Evolutionary conservation across 2,888 invertebrate species (phyloP).

Genomic region (Lepidocyrtoides sp.): DNA sequence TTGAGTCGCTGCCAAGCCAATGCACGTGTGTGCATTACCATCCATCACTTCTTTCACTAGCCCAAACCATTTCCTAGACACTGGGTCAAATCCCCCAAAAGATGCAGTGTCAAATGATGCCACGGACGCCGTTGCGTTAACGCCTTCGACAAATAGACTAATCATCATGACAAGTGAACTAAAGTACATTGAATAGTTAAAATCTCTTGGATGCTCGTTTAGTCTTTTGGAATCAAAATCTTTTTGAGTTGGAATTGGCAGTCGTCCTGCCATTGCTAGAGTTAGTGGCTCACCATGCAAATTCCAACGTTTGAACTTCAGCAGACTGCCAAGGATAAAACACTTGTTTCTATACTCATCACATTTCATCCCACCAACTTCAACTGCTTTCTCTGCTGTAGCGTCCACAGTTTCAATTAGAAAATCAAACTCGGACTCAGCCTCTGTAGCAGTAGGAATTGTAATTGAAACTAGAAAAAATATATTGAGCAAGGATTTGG

Average conservation of each 20-base stretch:
- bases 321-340: background rate
- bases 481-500: background rate
- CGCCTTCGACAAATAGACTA: conserved; percentile 28
- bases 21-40: conserved; percentile 49
- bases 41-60: conserved; percentile 47
- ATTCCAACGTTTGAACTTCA: conserved; percentile 32
- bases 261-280: conserved; percentile 15
- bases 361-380: background rate
- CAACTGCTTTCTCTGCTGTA: background rate
- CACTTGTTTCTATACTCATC: background rate
- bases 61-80: conserved; percentile 22
- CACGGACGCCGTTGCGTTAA: conserved; percentile 31
- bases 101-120: conserved; percentile 8
- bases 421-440: background rate
- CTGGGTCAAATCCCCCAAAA: conserved; percentile 55
- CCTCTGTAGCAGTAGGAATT: background rate
- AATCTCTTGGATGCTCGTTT: conserved; percentile 12
- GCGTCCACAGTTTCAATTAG: conserved; percentile 7
- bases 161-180: conserved; percentile 35
- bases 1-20: conserved; percentile 53
- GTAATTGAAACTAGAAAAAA: background rate
- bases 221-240: conserved; percentile 3
- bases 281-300: conserved; percentile 1
- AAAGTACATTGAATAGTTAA: background rate
- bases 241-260: background rate